Evolutionary conservation across 2,113 vertebrate species (phyloP), one percentile per base, ranked within the genome.

Genomic region (Mormoops blainvillei): DNA sequence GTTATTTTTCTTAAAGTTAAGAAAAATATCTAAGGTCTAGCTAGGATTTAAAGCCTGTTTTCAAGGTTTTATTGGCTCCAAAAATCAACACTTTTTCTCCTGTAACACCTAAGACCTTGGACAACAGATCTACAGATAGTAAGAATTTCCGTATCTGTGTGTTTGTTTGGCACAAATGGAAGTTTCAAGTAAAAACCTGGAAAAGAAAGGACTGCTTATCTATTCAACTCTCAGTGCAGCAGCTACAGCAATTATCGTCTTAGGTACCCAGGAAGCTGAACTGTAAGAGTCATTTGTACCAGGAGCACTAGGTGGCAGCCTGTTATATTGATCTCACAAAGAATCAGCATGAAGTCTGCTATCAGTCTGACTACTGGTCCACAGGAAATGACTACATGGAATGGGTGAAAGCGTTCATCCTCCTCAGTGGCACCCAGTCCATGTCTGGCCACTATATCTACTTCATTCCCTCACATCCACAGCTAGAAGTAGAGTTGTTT

Each of bases 131-230:
- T 78, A 83, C 0, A 54, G 41, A 81, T 50, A 86, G 26, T 68
- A 93, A 89, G 41, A 76, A 78, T 71, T 71, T 89, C 16, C 7
- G 0, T n/a, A 56, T 74, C 7, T 89, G 24, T 28, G 18, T 45
- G 2, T 80, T 15, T 50, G 10, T 77, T n/a, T 61, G 63, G 52
- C 36, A 89, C 26, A 93, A 88, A 87, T 12, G 19, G 50, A 91
- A 36, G n/a, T 61, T 95, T 94, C 78, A 82, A 91, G 61, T 93
- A 58, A 90, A 95, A 94, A 82, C 61, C 50, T 22, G 80, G 4
- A 6, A 7, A 67, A 38, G 65, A 74, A 48, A 68, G 36, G 71
- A 89, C 43, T 88, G 41, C 36, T 87, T 38, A 68, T 54, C 48
- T 87, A 77, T 33, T 38, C 24, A 80, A 82, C 52, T 61, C 78